Base-by-base conservation (phyloP, 2,797 vertebrate species). In the Apodemus agrarius region DNA sequence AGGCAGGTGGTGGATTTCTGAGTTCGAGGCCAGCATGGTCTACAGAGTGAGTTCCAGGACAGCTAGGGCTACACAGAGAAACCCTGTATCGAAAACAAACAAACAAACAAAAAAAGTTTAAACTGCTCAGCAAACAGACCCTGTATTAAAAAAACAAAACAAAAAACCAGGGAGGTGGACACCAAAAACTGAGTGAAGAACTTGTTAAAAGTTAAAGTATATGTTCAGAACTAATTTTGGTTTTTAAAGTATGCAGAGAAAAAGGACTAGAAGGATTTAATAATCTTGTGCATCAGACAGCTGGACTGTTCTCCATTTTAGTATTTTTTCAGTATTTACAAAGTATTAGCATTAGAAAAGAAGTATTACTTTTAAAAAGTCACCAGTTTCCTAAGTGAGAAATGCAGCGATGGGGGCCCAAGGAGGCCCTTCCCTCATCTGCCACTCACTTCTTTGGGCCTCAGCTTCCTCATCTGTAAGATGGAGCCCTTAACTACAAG, bases 381-480 rank as follows among this genome's bases (percentile, higher is more conserved):
- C 10, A 59, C 26, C 22, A 88, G 37, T 43, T 67, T 92, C 59
- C 67, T 49, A n/a, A 84, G 57, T 37, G n/a, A 59, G 67, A 93
- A 95, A 88, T 91, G 72, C 5, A 46, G 75, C n/a, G 14, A 81
- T 24, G 57, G 52, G 31, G n/a, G 31, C 67, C 65, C 49, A 31
- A 3, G 14, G 69, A 69, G 21, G 57, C 13, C 16, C 17, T 17
- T 81, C 34, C 1, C 12, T 65, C 69, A 86, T 85, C 54, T 63
- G 46, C 78, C 57, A 85, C 22, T 46, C 57, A 85, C 22, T 46
- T 79, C 26, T 89, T 82, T 83, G 34, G 85, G 49, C 13, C 29
- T 94, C 75, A 75, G 82, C 57, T 89, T 92, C 34, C 29, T 74
- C 21, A 29, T 85, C 65, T 69, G 37, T 85, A 95, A 94, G 96